Base-by-base conservation (phyloP, 2,113 vertebrate species). In the human region DNA sequence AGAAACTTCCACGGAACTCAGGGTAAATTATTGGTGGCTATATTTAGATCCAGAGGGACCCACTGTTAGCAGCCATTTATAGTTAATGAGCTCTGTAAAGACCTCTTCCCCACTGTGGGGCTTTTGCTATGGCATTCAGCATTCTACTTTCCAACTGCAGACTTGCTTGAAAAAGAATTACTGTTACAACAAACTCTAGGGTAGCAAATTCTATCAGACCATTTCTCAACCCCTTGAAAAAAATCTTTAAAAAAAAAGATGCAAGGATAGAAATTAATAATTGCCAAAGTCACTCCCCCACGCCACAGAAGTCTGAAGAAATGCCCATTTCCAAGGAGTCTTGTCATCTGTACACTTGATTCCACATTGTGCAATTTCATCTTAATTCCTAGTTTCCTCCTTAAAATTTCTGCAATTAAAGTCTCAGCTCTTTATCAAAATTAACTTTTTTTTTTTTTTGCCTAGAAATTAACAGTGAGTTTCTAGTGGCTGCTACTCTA, bases 41-140 rank as follows among this genome's bases (percentile, higher is more conserved):
- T 89, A 97, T 93, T 97, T 80, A 96, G 90, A 97, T 89, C 35
- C 76, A 94, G 22, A 96, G 64, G 76, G 17, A 84, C 70, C 45
- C 70, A 89, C 92, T 95, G 95, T 82, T 88, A 73, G 52, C 70
- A 35, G 50, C 80, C 97, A 94, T 89, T 98, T 93, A 94, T 91
- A 96, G 95, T 35, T 70, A 82, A 76, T 80, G 52, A 95, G 89
- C 84, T 96, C 76, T 45, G 48, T 23, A 90, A 97, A 86, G 81
- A 90, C 61, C 52, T 93, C 70, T 95, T 61, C 55, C 72, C 45
- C 55, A 35, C 30, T 55, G 25, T 10, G 18, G 64, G 52, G 80
- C 75, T 96, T 93, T 59, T 85, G 38, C 88, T 72, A 55, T 10
- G n/a, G 75, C 61, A 90, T 75, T 90, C 70, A 97, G 95, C 90